These are phyloP conservation scores for Mormoops blainvillei DNA, from an alignment of 2,113 vertebrate species.

Conservation along the genomic window DNA sequence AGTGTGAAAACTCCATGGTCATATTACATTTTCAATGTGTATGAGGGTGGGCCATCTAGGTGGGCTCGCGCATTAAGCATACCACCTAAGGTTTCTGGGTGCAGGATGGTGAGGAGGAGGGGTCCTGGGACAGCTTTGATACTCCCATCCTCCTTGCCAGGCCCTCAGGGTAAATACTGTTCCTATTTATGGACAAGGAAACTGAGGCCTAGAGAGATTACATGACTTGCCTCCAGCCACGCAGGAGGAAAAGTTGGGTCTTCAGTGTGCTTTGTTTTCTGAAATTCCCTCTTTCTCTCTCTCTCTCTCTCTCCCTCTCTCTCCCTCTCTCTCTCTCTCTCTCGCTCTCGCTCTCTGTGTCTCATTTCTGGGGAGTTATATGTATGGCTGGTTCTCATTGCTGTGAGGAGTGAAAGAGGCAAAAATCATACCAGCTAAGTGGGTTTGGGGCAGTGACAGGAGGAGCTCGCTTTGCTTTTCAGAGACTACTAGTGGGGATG, in stretches of 20 bases:
- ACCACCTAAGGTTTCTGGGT: neutral
- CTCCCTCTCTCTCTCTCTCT: neutral
- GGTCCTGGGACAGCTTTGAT: neutral
- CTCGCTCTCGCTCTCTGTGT: neutral
- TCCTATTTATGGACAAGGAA: neutral
- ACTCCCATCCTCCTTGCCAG: neutral
- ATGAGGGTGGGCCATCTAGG: fast-evolving
- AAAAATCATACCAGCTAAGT: neutral
- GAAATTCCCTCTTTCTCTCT: no score
- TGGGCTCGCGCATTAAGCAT: neutral
- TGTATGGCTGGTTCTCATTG: neutral
- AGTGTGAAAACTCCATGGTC: neutral
- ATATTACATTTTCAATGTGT: neutral
- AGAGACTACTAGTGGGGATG: neutral
- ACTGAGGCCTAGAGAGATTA: neutral
- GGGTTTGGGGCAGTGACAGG: neutral
- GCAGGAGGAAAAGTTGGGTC: neutral
- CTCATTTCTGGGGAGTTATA: neutral
- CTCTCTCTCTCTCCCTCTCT: neutral
- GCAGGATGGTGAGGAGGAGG: fast-evolving
- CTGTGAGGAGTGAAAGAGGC: neutral
- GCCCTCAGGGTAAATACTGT: neutral
- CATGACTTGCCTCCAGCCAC: neutral
- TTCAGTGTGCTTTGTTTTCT: neutral
- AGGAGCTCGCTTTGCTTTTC: neutral